phyloP scores from a whole-genome alignment of 2,113 vertebrate genomes.

The Erythrolamprus reginae region DNA sequence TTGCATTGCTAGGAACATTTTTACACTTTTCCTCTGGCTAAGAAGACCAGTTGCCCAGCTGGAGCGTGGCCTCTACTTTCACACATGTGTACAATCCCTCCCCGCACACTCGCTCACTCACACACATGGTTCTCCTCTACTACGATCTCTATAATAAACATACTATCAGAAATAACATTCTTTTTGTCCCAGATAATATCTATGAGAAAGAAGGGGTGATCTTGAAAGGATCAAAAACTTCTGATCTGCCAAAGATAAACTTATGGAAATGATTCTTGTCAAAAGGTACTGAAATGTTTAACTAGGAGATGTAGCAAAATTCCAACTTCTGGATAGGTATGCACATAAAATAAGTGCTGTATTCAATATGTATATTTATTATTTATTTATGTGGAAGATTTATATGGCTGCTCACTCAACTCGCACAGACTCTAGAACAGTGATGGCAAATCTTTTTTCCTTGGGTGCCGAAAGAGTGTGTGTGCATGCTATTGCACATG shows the following conservation, averaged over 20 bases:
- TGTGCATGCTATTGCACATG: too few relatives aligned
- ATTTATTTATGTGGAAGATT: background rate
- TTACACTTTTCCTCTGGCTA: constrained; percentile 51
- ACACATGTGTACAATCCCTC: background rate
- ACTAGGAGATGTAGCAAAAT: background rate
- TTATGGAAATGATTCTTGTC: background rate
- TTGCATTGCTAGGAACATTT: constrained; percentile 57
- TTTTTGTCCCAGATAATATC: background rate
- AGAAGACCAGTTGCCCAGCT: constrained; percentile 52
- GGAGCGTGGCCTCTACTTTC: constrained; percentile 53
- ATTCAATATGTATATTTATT: background rate
- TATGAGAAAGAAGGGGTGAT: background rate
- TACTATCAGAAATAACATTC: background rate
- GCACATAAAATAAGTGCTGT: background rate
- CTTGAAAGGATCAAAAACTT: background rate
- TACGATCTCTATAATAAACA: background rate
- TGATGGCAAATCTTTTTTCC: too few relatives aligned
- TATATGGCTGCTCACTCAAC: background rate
- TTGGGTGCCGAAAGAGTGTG: too few relatives aligned
- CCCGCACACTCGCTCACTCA: too few relatives aligned
- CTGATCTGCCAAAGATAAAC: background rate
- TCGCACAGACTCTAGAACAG: background rate
- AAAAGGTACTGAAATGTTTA: background rate
- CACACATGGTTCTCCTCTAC: background rate
- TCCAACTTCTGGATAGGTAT: background rate